A percentile compares a stretch with the other conserved stretches of the same genome.
Conservation (phyloP, 2,113 vertebrate genomes). For the Muntiacus muntjak region DNA sequence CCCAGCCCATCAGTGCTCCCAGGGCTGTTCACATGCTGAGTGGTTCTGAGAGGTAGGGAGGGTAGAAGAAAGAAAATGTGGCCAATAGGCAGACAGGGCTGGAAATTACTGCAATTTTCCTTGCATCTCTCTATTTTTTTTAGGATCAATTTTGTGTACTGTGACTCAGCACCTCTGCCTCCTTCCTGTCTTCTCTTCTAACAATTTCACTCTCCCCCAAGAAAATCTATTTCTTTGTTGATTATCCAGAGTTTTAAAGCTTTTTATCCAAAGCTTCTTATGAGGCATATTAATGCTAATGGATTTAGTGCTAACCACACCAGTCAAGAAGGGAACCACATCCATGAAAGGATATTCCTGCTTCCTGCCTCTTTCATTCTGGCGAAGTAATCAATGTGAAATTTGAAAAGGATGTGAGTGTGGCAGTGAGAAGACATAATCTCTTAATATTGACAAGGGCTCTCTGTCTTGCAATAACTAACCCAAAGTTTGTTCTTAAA, state of each 20-base stretch:
- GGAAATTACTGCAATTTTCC: neutral
- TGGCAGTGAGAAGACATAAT: neutral
- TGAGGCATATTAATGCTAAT: slow-evolving; percentile 63
- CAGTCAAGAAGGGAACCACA: slow-evolving; percentile 65
- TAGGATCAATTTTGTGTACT: slow-evolving; percentile 12
- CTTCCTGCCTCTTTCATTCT: slow-evolving; percentile 56
- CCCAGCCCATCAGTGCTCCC: neutral
- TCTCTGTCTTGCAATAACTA: neutral
- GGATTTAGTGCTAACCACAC: slow-evolving; percentile 70
- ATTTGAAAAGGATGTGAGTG: slow-evolving; percentile 51
- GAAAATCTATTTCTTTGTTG: slow-evolving; percentile 74
- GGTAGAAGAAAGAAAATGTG: neutral
- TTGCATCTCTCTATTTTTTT: neutral
- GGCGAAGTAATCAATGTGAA: slow-evolving; percentile 59
- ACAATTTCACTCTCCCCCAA: slow-evolving; percentile 1
- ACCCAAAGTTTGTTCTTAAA: neutral
- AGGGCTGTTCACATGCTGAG: neutral
- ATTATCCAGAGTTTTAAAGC: slow-evolving; percentile 63
- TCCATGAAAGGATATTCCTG: slow-evolving; percentile 54
- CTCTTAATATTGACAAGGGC: slow-evolving; percentile 26
- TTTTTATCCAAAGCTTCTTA: slow-evolving; percentile 73
- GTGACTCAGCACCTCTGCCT: slow-evolving; percentile 49
- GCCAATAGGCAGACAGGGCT: neutral
- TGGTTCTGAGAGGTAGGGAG: neutral
- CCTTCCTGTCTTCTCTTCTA: slow-evolving; percentile 41